Percentiles rank a stretch among this genome's conserved stretches.
phyloP scores from a whole-genome alignment of 1,140 invertebrate species.

The Calosoma granatense region DNA sequence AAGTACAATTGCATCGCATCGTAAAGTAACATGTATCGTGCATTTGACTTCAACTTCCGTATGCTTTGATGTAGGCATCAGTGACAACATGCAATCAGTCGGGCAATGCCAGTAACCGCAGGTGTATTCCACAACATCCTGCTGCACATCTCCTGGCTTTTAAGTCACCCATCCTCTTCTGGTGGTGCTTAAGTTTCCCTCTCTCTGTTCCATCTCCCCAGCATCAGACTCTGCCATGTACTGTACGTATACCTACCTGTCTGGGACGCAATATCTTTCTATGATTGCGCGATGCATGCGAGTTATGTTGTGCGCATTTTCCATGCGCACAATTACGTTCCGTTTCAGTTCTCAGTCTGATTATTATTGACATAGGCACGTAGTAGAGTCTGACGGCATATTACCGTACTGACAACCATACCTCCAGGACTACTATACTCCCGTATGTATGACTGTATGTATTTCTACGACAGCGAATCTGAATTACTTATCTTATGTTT shows the following conservation, averaged over 20 bases:
- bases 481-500: constrained; percentile 4
- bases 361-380: constrained; percentile 5
- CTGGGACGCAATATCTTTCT: too few relatives aligned
- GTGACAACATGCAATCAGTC: background rate
- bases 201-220: too few relatives aligned
- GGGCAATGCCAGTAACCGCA: background rate
- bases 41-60: background rate
- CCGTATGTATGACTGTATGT: background rate
- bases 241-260: too few relatives aligned
- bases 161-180: background rate
- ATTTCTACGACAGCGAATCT: background rate
- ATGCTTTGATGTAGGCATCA: background rate
- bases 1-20: background rate
- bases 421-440: background rate
- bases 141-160: background rate
- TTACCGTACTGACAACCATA: too few relatives aligned
- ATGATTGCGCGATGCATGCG: too few relatives aligned
- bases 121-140: background rate
- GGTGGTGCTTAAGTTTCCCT: background rate
- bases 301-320: background rate
- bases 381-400: background rate
- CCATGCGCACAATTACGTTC: background rate
- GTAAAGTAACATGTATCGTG: background rate
- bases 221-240: too few relatives aligned
- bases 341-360: background rate